Evolutionary conservation across 2,113 vertebrate genomes (phyloP).

Genomic region (Chinchilla lanigera): DNA sequence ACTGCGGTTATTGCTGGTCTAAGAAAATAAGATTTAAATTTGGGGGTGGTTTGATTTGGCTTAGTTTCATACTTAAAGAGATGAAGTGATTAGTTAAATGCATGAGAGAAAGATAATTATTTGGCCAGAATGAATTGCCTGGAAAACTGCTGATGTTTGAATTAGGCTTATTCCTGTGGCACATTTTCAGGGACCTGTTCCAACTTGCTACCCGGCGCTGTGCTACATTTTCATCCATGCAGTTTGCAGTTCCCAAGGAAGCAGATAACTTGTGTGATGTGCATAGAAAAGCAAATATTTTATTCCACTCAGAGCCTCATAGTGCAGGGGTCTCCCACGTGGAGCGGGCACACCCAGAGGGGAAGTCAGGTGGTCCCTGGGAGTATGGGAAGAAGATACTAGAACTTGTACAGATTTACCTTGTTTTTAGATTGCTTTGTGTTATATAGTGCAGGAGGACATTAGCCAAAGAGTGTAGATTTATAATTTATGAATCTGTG

Average conservation of each 20-base stretch:
- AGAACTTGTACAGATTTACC: background rate
- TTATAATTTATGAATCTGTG: background rate
- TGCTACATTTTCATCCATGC: background rate
- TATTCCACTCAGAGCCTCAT: background rate
- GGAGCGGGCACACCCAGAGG: background rate
- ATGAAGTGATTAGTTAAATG: constrained; percentile 61
- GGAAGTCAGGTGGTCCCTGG: background rate
- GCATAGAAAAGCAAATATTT: constrained; percentile 38
- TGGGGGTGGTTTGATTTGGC: constrained; percentile 46
- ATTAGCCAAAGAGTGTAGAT: background rate
- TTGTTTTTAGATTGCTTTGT: background rate
- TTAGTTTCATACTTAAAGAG: constrained; percentile 66
- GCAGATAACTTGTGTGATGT: background rate
- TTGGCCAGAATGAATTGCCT: constrained; percentile 48
- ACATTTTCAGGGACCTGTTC: constrained; percentile 55
- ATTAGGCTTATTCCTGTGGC: background rate
- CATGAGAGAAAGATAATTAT: background rate
- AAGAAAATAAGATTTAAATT: constrained; percentile 52
- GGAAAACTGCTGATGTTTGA: constrained; percentile 64
- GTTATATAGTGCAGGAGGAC: background rate
- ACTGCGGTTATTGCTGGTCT: background rate
- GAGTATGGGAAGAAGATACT: background rate
- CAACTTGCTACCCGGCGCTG: constrained; percentile 37
- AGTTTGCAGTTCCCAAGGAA: constrained; percentile 54
- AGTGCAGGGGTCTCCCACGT: background rate